A percentile compares a stretch with the other conserved stretches of the same genome.
These are phyloP conservation scores for Epizoanthus ramosus DNA, from an alignment of 92 coral and sea anemone genomes.

Conservation along the genomic window DNA sequence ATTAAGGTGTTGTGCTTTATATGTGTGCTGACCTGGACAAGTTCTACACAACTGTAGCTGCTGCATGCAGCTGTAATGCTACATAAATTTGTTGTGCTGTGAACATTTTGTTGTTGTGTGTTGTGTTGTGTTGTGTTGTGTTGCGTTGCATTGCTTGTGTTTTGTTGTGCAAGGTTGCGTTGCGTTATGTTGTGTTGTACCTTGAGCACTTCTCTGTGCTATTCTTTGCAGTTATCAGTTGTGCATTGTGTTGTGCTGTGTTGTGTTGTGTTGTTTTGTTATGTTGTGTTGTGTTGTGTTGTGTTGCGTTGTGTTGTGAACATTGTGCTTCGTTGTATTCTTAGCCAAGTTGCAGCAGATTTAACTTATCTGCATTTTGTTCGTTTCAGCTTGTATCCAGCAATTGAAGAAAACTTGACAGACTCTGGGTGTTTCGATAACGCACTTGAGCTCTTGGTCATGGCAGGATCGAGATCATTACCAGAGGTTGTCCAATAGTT, in stretches of 20 bases:
- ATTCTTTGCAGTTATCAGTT: too few species aligned
- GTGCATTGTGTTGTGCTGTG: not conserved
- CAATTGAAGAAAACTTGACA: slow-evolving; percentile 84
- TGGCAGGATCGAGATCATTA: slow-evolving; percentile 93
- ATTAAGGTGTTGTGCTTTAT: too few species aligned
- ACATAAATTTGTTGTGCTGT: too few species aligned
- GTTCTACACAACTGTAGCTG: too few species aligned
- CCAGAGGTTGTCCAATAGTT: slow-evolving; percentile 75
- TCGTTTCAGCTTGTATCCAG: slow-evolving; percentile 83
- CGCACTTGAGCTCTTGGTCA: slow-evolving; percentile 88
- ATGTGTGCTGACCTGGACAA: too few species aligned
- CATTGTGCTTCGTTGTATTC: too few species aligned
- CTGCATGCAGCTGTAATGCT: too few species aligned
- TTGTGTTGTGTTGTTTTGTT: not conserved
- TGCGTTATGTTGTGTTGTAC: too few species aligned
- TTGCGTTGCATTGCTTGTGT: not conserved
- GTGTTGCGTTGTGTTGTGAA: not conserved
- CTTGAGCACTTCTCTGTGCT: too few species aligned
- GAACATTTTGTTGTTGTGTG: not conserved
- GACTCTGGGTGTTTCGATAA: slow-evolving; percentile 96
- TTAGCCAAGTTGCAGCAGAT: not conserved
- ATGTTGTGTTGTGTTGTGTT: not conserved
- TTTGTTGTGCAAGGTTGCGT: not conserved
- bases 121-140: not conserved
- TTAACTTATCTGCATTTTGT: not conserved